Evolutionary conservation across 2,113 vertebrate genomes (phyloP), one percentile per base, ranked within the genome.

Genomic region (Cariama cristata): DNA sequence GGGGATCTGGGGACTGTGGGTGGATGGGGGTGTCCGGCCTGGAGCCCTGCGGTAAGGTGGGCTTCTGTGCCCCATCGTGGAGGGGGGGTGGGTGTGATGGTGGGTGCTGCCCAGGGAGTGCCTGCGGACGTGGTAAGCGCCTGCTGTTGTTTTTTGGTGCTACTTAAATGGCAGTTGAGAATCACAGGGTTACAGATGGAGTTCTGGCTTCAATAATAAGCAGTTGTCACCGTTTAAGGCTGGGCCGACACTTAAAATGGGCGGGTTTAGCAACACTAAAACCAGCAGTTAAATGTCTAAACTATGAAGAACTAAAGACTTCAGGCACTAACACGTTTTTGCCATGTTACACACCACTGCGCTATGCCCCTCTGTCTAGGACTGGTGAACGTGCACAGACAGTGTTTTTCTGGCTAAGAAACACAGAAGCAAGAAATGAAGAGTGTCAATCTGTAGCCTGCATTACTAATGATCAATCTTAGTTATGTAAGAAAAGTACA

Each of bases 21-120:
- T 38, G 38, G 38, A 38, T 38, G 38, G 38, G 63, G 24, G 32
- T 35, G 42, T 12, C 55, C 56, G 44, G 38, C 20, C n/a, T 17
- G 4, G 14, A 32, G 58, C 27, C 75, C 58, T 21, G 4, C 0
- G 20, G 38, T 13, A 4, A 49, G 12, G 42, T 0, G 19, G 22
- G 27, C 22, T 20, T 14, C 59, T 18, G 50, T 33, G 40, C 14
- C 40, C 40, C 1, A 14, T 2, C 7, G 14, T 7, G 10, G 75
- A 42, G 35, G 21, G 9, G 5, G 9, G 6, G 30, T 6, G 30
- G 30, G 64, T 23, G 64, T 16, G 64, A 17, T 2, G 23, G 68
- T 6, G 9, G 26, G 44, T 8, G 73, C 53, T 45, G 32, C 44
- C 33, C 33, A 8, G 44, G 56, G 40, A 38, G 15, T 1, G n/a